These are phyloP conservation scores for Pseudocheirus occidentalis DNA, from an alignment of 2,797 vertebrate species.

Conservation along the genomic window DNA sequence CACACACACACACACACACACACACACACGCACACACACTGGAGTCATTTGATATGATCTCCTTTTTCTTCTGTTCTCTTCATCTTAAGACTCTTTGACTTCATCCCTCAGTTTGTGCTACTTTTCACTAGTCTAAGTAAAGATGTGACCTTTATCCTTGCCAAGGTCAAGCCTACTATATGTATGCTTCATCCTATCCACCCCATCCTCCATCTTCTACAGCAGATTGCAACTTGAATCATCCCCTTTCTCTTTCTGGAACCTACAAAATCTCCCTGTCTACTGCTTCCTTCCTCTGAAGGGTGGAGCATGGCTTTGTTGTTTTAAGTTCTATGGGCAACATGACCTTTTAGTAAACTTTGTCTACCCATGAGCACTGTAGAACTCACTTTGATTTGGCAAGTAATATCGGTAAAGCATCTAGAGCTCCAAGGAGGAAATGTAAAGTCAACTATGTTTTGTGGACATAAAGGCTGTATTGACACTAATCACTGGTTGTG, in stretches of 20 bases:
- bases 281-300: background rate
- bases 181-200: no score
- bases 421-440: background rate
- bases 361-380: background rate
- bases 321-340: background rate
- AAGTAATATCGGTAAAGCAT: background rate
- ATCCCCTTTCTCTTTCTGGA: no score
- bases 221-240: no score
- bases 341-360: slow-evolving; percentile 4
- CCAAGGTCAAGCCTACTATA: no score
- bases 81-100: background rate
- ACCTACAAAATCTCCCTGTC: no score
- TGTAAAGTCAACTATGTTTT: background rate
- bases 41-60: background rate
- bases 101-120: background rate
- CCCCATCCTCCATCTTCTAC: no score
- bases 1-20: no score
- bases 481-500: slow-evolving; percentile 22
- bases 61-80: background rate
- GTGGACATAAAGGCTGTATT: slow-evolving; percentile 3
- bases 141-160: no score
- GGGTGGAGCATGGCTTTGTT: background rate
- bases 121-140: background rate
- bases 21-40: background rate
- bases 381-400: background rate